A percentile compares a stretch with the other conserved stretches of the same genome.
Conservation (phyloP, 2,113 vertebrate genomes). For the Microtus oregoni region DNA sequence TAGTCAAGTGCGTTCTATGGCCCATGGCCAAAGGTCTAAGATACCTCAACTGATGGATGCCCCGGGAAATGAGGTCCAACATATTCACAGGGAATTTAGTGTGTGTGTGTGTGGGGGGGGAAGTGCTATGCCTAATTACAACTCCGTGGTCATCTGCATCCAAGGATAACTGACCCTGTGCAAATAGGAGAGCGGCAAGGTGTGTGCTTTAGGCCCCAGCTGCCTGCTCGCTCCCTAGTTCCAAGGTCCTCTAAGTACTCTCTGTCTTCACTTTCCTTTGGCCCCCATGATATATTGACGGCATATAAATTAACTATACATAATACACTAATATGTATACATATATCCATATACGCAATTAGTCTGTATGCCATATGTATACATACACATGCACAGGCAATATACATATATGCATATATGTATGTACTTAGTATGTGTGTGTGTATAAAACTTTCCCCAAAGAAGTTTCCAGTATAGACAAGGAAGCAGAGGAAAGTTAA, state of each 20-base stretch:
- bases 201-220: not conserved
- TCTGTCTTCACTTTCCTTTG: not conserved
- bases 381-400: not conserved
- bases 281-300: not conserved
- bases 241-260: not conserved
- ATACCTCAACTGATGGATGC: slow-evolving; percentile 45
- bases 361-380: not conserved
- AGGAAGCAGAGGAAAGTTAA: not conserved
- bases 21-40: slow-evolving; percentile 55
- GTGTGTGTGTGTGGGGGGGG: too few relatives aligned
- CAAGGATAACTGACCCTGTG: not conserved
- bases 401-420: not conserved
- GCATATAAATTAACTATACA: not conserved
- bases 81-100: not conserved
- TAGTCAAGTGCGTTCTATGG: slow-evolving; percentile 68
- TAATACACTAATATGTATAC: not conserved
- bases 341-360: not conserved
- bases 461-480: not conserved
- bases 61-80: slow-evolving; percentile 45
- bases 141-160: not conserved
- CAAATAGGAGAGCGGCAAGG: not conserved
- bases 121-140: not conserved
- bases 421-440: not conserved
- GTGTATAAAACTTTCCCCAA: not conserved
- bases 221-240: not conserved